Base-by-base conservation (phyloP, 1,140 invertebrate genomes). In the Heliconius eleuchia region DNA sequence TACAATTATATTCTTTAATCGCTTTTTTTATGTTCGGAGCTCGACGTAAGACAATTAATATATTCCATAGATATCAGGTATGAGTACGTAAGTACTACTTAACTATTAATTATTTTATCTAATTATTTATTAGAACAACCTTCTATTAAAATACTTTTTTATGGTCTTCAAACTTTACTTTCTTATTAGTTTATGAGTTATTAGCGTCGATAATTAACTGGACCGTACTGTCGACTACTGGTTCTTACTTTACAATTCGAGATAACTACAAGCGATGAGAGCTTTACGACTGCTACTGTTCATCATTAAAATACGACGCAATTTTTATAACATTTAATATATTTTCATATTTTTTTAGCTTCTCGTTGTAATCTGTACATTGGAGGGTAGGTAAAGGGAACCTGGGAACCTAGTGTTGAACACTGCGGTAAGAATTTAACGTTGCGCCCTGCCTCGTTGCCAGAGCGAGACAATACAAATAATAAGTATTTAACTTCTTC, bases 281-380 rank as follows among this genome's bases (percentile, higher is more conserved):
- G 73, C 52, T 74, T 74, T 74, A 74, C 52, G 73, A 74, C 8
- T 66, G 60, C 60, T 66, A 30, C 60, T 16, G 60, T 30, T 27
- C n/a, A 7, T 30, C 13, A 66, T 66, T 66, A 66, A 23, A 66
- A 16, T 30, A 13, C 60, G 5, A 66, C 23, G 60, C 27, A 3
- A 66, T 30, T 30, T 60, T 66, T 66, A 66, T n/a, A 30, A 27
- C 60, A 66, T 30, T 66, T 66, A 9, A 30, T 30, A 27, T 13
- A 3, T 23, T 66, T 30, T 30, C 11, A 16, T 46, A 5, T 46
- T 13, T 27, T 23, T 66, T 27, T 13, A 30, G 60, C 23, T 27
- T 13, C 27, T 3, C 11, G 8, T 6, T 66, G 60, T 66, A 66
- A 13, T 4, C 8, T 16, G 27, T 30, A 66, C 60, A 13, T 23